Percentiles rank a stretch among this genome's conserved stretches.
Conservation (phyloP, 2,113 vertebrate genomes). For the Microtus oregoni region DNA sequence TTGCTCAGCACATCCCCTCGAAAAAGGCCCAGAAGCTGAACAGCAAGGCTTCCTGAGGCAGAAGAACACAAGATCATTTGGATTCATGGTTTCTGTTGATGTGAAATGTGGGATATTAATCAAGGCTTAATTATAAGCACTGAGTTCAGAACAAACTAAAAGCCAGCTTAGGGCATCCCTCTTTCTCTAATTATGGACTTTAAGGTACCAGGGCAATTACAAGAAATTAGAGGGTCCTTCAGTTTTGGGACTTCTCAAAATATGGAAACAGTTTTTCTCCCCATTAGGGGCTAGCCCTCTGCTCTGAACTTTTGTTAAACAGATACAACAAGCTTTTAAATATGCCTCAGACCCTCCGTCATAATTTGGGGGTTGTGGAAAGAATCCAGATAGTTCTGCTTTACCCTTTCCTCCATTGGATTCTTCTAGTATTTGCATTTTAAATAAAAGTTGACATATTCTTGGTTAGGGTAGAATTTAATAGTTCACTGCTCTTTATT, state of each 20-base stretch:
- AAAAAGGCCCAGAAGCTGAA: constrained; percentile 84
- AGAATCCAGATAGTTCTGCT: not conserved
- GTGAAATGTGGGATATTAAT: constrained; percentile 94
- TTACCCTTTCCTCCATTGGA: not conserved
- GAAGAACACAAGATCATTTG: constrained; percentile 83
- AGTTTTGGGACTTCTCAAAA: constrained; percentile 81
- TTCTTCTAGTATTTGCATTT: constrained; percentile 44
- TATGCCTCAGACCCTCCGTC: not conserved
- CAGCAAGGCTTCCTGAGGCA: constrained; percentile 84
- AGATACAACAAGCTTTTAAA: not conserved
- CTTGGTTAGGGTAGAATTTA: not conserved
- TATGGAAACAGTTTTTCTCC: constrained; percentile 57
- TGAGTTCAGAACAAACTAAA: constrained; percentile 86
- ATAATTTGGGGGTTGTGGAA: constrained; percentile 3
- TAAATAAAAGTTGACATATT: constrained; percentile 9
- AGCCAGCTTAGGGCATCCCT: constrained; percentile 85
- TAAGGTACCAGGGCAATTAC: constrained; percentile 86
- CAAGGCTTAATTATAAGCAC: constrained; percentile 94
- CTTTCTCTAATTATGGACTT: constrained; percentile 87
- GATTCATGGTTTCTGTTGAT: constrained; percentile 91
- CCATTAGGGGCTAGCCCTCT: constrained; percentile 42
- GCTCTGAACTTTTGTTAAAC: constrained; percentile 61
- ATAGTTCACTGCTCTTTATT: not conserved
- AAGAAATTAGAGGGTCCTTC: constrained; percentile 84
- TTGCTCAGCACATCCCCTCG: constrained; percentile 83